Conservation (phyloP, 2,113 vertebrate species). For the Oxygymnocypris stewartii region DNA sequence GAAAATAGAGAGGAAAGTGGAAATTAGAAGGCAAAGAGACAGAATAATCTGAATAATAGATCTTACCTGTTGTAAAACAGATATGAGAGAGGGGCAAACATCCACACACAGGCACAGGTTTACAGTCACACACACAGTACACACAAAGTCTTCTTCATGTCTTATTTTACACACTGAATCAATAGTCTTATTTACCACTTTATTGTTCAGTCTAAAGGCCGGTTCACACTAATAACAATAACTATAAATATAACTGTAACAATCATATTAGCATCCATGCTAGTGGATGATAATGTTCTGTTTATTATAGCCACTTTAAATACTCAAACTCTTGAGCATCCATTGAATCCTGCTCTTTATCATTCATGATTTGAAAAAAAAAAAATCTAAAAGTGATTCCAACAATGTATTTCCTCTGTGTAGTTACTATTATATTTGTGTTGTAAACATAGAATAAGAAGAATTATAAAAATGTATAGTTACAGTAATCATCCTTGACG, state of each 20-base stretch:
- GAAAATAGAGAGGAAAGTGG: slow-evolving; percentile 32
- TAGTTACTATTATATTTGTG: not conserved
- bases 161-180: not conserved
- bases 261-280: not conserved
- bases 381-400: not conserved
- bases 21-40: slow-evolving; percentile 34
- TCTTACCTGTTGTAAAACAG: slow-evolving; percentile 72
- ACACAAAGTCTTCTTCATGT: slow-evolving; percentile 3
- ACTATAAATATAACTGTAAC: not conserved
- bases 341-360: not conserved
- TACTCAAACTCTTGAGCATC: not conserved
- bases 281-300: not conserved
- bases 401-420: not conserved
- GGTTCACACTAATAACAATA: slow-evolving; percentile 1
- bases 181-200: not conserved
- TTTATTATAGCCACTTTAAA: not conserved
- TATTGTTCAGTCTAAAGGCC: not conserved
- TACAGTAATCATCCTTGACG: not conserved
- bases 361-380: not conserved
- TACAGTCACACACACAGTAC: not conserved
- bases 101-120: not conserved
- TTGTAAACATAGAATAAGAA: not conserved
- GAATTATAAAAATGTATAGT: not conserved
- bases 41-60: slow-evolving; percentile 45
- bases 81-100: slow-evolving; percentile 53